Conservation (phyloP, 2,797 vertebrate species). For the Melanotaenia maccullochi region DNA sequence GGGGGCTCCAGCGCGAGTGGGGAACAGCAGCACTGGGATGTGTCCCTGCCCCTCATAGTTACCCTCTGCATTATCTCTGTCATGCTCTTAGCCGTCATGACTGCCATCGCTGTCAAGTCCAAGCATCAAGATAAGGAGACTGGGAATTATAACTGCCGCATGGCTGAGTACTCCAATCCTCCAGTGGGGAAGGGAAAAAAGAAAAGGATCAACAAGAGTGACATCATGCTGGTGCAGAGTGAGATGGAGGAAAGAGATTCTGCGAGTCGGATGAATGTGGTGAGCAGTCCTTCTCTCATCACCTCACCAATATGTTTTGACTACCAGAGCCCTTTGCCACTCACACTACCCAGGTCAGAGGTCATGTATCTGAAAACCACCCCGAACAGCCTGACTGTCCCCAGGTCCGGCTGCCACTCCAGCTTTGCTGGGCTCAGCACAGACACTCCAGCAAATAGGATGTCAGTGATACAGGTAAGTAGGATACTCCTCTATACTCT, state of each 20-base stretch:
- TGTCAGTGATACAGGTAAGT: slow-evolving; percentile 99
- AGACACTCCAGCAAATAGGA: slow-evolving; percentile 95
- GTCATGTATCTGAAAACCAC: slow-evolving; percentile 99
- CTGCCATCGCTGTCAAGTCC: slow-evolving; percentile 98
- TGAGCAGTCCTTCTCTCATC: slow-evolving; percentile 98
- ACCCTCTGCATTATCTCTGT: slow-evolving; percentile 97
- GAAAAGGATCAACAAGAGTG: slow-evolving; percentile 99
- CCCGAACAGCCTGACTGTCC: slow-evolving; percentile 97
- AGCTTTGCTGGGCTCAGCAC: slow-evolving; percentile 96
- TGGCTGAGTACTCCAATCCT: slow-evolving; percentile 97
- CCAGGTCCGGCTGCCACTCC: slow-evolving; percentile 97
- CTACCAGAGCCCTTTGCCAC: slow-evolving; percentile 98
- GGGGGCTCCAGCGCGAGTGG: slow-evolving; percentile 91
- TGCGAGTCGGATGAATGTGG: slow-evolving; percentile 99
- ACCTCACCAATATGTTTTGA: slow-evolving; percentile 99
- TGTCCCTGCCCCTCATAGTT: slow-evolving; percentile 96
- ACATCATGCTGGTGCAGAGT: slow-evolving; percentile 99
- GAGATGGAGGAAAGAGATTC: slow-evolving; percentile 98
- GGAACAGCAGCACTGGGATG: slow-evolving; percentile 95
- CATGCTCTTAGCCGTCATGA: slow-evolving; percentile 98
- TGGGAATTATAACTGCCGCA: slow-evolving; percentile 98
- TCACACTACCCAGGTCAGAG: slow-evolving; percentile 98
- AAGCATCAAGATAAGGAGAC: slow-evolving; percentile 99
- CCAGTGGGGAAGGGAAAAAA: slow-evolving; percentile 96
- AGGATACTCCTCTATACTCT: slow-evolving; percentile 62